Conservation (phyloP, 2,888 invertebrate genomes). For the Tethea ocularis region DNA sequence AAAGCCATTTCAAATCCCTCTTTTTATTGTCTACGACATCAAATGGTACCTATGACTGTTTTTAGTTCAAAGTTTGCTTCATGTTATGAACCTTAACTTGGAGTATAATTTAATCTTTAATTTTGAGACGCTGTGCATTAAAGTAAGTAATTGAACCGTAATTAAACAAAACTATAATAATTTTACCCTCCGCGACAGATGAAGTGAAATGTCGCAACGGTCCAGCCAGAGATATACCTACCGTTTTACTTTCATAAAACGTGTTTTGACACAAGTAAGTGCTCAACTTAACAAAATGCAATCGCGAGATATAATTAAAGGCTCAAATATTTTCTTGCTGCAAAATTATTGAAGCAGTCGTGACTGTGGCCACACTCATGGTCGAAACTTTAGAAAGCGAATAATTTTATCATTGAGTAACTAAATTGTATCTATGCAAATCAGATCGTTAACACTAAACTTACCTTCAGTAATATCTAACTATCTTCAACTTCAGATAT, state of each 20-base stretch:
- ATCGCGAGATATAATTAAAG: constrained; percentile 39
- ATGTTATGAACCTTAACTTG: not conserved
- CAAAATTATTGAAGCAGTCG: constrained; percentile 60
- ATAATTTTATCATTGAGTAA: constrained; percentile 67
- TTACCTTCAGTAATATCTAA: constrained; percentile 64
- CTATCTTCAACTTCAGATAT: constrained; percentile 54
- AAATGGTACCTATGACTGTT: not conserved
- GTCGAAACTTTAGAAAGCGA: constrained; percentile 79
- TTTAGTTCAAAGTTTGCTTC: not conserved
- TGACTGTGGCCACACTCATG: constrained; percentile 76
- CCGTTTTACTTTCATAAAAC: constrained; percentile 70
- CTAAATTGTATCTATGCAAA: constrained; percentile 49
- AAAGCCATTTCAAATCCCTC: not conserved
- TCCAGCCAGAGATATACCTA: constrained; percentile 39
- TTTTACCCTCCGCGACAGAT: constrained; percentile 49
- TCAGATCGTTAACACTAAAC: constrained; percentile 50
- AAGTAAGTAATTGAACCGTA: constrained; percentile 34
- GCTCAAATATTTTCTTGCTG: constrained; percentile 53
- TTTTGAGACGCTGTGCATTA: not conserved
- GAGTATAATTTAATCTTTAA: not conserved
- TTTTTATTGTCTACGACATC: not conserved
- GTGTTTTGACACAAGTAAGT: constrained; percentile 46
- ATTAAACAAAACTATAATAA: constrained; percentile 37
- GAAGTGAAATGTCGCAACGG: constrained; percentile 65
- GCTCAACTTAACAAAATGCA: constrained; percentile 37